Base-by-base conservation (phyloP, 2,888 invertebrate genomes). In the Erebia epiphron region DNA sequence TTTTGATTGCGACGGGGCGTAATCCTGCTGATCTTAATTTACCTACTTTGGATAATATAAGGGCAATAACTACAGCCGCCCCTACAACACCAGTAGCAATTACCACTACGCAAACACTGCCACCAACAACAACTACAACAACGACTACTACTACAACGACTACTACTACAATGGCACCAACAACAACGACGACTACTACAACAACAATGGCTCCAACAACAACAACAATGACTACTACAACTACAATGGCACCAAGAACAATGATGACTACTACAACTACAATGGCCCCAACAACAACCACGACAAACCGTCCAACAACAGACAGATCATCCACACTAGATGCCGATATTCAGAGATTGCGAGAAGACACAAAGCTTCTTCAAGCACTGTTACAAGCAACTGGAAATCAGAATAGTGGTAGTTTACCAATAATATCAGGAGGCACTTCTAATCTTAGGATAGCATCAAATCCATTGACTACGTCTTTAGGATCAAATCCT, bases 361-460 rank as follows among this genome's bases (percentile, higher is more conserved):
- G 89, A 82, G 90, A 92, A 80, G 92, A 94, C 76, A 83, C 89
- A 60, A 86, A 87, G 79, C 81, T 93, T 75, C 82, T 92, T 80
- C 86, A 94, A 83, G 91, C 91, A 68, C 80, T 92, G 72, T 84
- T 93, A 80, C 89, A 92, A 81, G 87, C 88, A 13, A 88, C 89
- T 61, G 86, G 86, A 72, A 85, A 73, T 35, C 76, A 90, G 79
- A 91, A 86, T 75, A 76, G 79, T 69, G 80, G 77, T 50, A 87
- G 84, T 71, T 79, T 84, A 18, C 92, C 92, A 49, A 77, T 87
- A 14, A 88, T 93, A 81, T 86, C 92, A 67, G 87, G 89, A 63
- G 81, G 90, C 26, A 92, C 92, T 35, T 92, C 92, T 61, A 91
- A 91, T 75, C 88, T 92, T 43, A 86, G 92, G 75, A 86, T 92